Conservation (phyloP, 2,797 vertebrate genomes). For the Malacoraja senta region DNA sequence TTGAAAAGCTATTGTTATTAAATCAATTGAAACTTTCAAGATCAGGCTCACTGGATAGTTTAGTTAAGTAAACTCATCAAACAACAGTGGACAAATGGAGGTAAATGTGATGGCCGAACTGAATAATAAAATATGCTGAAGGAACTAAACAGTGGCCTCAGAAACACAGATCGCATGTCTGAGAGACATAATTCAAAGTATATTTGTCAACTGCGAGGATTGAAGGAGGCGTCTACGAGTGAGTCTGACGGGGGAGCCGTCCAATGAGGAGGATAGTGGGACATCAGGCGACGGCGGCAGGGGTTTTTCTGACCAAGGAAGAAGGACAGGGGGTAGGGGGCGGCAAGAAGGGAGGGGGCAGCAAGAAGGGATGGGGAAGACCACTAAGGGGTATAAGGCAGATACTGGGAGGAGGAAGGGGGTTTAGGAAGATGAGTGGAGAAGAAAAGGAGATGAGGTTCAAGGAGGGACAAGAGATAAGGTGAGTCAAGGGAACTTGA, state of each 20-base stretch:
- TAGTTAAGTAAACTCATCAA: no score
- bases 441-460: neutral
- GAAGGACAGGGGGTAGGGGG: neutral
- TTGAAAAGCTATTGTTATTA: neutral
- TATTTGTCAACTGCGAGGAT: neutral
- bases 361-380: no score
- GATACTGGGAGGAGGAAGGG: no score
- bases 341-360: no score
- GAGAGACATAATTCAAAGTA: neutral
- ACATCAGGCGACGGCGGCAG: no score
- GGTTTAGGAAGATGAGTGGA: no score
- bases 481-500: no score
- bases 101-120: neutral
- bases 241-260: accelerated
- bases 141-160: neutral
- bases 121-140: no score
- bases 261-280: neutral
- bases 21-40: neutral
- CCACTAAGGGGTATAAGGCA: no score
- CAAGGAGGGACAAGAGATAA: no score
- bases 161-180: neutral
- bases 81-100: neutral
- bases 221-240: neutral
- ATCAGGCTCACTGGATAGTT: neutral
- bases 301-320: neutral